Evolutionary conservation across 2,113 vertebrate genomes (phyloP).

Genomic region (Aspiorhynchus laticeps): DNA sequence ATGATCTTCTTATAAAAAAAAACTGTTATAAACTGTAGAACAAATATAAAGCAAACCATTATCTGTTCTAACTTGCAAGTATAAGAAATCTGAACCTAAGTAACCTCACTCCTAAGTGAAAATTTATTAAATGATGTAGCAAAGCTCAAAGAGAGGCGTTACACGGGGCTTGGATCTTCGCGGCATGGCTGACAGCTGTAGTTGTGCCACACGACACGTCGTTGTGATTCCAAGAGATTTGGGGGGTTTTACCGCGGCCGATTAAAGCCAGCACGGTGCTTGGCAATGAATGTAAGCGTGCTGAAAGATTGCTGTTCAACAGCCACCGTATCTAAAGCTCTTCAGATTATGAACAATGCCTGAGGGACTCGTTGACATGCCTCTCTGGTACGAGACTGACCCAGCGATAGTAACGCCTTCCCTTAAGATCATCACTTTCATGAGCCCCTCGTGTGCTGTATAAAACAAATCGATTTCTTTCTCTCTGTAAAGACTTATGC

Average conservation of each 20-base stretch:
- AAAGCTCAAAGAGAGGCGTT: background rate
- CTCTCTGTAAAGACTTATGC: background rate
- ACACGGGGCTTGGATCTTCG: background rate
- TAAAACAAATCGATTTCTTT: background rate
- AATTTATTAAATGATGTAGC: constrained; percentile 2
- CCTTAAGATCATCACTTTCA: constrained; percentile 37
- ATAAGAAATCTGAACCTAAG: background rate
- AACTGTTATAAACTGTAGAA: background rate
- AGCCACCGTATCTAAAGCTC: constrained; percentile 67
- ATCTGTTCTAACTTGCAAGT: background rate
- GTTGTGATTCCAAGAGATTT: constrained; percentile 43
- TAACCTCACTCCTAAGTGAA: background rate
- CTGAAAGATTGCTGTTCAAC: constrained; percentile 52
- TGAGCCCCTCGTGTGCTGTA: background rate
- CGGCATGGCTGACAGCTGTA: constrained; percentile 38
- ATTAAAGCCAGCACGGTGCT: constrained; percentile 2
- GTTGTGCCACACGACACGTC: constrained; percentile 26
- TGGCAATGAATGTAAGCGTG: constrained; percentile 46
- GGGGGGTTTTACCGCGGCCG: constrained; percentile 5
- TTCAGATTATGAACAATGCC: constrained; percentile 69
- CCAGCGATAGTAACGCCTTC: constrained; percentile 59
- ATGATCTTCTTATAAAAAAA: background rate
- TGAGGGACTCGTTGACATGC: constrained; percentile 63
- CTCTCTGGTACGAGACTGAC: constrained; percentile 52
- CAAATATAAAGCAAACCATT: background rate